Evolutionary conservation across 2,113 vertebrate species (phyloP).

Genomic region (Chionomys nivalis): DNA sequence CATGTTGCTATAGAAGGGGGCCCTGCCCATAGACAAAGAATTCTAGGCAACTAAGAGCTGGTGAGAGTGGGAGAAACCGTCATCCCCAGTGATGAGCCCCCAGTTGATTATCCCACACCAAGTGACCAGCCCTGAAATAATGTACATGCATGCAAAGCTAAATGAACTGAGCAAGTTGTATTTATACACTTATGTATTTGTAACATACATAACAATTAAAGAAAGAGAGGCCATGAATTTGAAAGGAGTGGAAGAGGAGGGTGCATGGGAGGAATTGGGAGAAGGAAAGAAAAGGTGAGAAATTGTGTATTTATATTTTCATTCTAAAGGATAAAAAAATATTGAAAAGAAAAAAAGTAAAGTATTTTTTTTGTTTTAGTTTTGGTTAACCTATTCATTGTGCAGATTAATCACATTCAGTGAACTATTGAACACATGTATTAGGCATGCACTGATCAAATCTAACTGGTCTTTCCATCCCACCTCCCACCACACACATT

Average conservation of each 20-base stretch:
- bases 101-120: background rate
- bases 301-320: background rate
- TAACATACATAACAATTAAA: background rate
- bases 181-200: background rate
- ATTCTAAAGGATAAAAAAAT: background rate
- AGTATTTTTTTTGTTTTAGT: background rate
- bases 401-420: background rate
- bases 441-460: background rate
- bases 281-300: background rate
- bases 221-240: background rate
- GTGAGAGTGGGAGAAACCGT: background rate
- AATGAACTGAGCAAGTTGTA: background rate
- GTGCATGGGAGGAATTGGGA: background rate
- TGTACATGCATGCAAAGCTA: background rate
- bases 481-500: no score
- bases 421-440: background rate
- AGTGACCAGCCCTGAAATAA: background rate
- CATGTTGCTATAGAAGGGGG: background rate
- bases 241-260: background rate
- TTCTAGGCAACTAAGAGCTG: background rate
- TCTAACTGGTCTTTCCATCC: background rate
- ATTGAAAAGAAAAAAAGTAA: background rate
- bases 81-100: background rate
- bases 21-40: background rate
- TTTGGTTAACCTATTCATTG: background rate